phyloP scores from a whole-genome alignment of 2,797 vertebrate genomes.

The Poecile montanus region DNA sequence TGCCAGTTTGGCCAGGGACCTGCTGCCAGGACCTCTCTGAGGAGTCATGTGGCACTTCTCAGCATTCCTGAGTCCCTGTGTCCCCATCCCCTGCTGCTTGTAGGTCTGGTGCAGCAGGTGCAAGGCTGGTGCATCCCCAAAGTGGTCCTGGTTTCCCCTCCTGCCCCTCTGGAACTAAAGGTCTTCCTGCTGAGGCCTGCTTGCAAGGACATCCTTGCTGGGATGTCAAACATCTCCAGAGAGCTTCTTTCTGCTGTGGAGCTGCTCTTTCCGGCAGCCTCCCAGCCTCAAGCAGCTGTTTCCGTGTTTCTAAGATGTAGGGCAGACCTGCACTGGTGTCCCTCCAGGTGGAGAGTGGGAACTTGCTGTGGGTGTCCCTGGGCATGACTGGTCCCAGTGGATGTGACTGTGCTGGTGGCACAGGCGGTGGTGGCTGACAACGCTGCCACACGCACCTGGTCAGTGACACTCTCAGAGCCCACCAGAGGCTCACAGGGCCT shows the following conservation, averaged over 20 bases:
- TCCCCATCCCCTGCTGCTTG: neutral
- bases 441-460: fast-evolving
- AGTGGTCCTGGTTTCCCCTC: neutral
- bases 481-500: neutral
- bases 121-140: too few relatives aligned
- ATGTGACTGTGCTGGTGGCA: neutral
- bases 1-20: neutral
- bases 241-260: neutral
- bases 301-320: neutral
- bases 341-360: neutral
- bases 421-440: neutral
- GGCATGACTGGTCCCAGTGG: neutral
- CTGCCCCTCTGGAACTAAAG: neutral
- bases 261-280: neutral
- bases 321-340: neutral
- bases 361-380: neutral
- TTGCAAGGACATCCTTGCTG: neutral
- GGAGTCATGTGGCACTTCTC: neutral
- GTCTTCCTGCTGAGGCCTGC: neutral
- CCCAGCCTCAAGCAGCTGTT: neutral
- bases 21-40: neutral
- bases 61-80: neutral
- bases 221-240: neutral
- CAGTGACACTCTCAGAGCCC: neutral
- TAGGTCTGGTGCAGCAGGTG: neutral